These are phyloP conservation scores for Microdon myrmicae DNA, from an alignment of 2,888 invertebrate species.

Conservation along the genomic window DNA sequence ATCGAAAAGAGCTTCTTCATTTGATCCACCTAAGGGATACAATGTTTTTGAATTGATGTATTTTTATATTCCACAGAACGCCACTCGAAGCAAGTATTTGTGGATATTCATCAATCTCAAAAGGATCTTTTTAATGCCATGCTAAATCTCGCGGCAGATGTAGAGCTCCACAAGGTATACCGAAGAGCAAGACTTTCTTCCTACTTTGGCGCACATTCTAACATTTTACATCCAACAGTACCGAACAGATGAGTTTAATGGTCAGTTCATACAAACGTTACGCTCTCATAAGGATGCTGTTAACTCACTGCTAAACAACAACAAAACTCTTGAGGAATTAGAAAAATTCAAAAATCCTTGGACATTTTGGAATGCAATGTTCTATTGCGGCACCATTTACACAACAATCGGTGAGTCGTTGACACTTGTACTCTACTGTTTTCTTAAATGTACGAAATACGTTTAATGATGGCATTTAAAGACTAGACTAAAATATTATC, in stretches of 20 bases:
- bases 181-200: neutral
- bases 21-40: too few species aligned
- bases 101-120: slow-evolving; percentile 53
- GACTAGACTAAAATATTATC: too few species aligned
- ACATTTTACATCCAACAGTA: slow-evolving; percentile 43
- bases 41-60: slow-evolving; percentile 1
- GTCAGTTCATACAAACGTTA: slow-evolving; percentile 67
- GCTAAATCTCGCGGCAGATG: slow-evolving; percentile 61
- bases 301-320: slow-evolving; percentile 55
- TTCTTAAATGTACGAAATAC: neutral
- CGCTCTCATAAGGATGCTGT: slow-evolving; percentile 70
- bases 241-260: slow-evolving; percentile 67
- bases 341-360: slow-evolving; percentile 70
- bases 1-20: too few species aligned
- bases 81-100: slow-evolving; percentile 45
- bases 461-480: neutral
- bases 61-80: slow-evolving; percentile 50
- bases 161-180: slow-evolving; percentile 58
- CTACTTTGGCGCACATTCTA: neutral
- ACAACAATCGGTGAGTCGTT: slow-evolving; percentile 84
- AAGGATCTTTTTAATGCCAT: slow-evolving; percentile 60
- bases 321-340: slow-evolving; percentile 55
- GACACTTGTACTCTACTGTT: neutral
- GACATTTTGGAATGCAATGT: slow-evolving; percentile 88
- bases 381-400: slow-evolving; percentile 87